phyloP scores from a whole-genome alignment of 1,140 invertebrate genomes.

The Drosophila pseudoananassae region DNA sequence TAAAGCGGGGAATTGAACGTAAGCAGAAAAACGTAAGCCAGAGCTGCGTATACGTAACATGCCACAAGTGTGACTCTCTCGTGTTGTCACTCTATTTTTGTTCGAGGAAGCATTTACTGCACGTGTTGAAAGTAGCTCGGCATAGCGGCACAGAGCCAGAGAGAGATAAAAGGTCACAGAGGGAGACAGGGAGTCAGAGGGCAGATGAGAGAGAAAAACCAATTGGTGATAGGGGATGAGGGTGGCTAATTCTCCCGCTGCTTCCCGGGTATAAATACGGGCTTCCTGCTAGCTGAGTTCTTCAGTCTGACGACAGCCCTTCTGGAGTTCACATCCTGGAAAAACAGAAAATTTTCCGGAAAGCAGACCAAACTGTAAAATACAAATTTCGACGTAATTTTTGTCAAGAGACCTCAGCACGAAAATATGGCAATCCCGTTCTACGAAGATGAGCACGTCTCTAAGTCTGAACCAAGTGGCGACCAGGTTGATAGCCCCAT shows the following conservation, averaged over 20 bases:
- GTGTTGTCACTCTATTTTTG: conserved; percentile 11
- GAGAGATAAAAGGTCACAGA: conserved; percentile 3
- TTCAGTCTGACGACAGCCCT: conserved; percentile 62
- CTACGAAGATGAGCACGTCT: conserved; percentile 60
- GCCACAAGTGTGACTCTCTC: conserved; percentile 72
- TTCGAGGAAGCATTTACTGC: conserved; percentile 59
- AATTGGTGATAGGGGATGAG: conserved; percentile 18
- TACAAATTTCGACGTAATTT: conserved; percentile 54
- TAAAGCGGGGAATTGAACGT: conserved; percentile 9
- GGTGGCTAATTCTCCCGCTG: conserved; percentile 37
- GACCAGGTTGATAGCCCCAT: conserved; percentile 73
- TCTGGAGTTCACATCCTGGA: conserved; percentile 24
- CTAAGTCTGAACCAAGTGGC: conserved; percentile 40
- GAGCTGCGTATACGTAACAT: conserved; percentile 41
- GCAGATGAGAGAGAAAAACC: background rate
- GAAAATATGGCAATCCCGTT: conserved; percentile 74
- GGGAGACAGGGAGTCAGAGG: conserved; percentile 8
- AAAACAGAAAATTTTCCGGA: conserved; percentile 5
- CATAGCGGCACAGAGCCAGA: conserved; percentile 57
- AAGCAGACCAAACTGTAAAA: conserved; percentile 5
- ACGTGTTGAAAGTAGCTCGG: conserved; percentile 70
- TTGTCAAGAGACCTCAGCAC: background rate
- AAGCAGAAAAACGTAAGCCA: conserved; percentile 17
- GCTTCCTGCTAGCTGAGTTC: conserved; percentile 36
- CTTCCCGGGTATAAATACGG: conserved; percentile 78